Conservation (phyloP, 2,113 vertebrate species). For the Pteropus alecto region DNA sequence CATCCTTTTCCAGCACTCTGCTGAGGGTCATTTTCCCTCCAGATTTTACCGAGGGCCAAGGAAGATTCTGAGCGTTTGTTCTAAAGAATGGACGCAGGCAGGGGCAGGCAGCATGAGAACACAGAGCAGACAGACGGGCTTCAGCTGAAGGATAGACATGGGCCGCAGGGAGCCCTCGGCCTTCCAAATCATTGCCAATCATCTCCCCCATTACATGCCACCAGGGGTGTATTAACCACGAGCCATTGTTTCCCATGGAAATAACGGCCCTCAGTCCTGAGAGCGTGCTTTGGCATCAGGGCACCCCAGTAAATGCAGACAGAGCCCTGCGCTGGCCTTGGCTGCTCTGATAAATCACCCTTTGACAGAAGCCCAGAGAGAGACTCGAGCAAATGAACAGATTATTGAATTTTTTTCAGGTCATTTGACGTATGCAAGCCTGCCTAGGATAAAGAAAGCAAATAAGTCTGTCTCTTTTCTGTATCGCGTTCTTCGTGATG, state of each 20-base stretch:
- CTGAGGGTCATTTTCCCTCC: neutral
- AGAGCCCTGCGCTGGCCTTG: neutral
- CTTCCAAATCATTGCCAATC: neutral
- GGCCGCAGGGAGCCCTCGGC: neutral
- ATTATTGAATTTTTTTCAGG: conserved; percentile 70
- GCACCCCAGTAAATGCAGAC: conserved; percentile 20
- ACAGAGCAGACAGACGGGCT: neutral
- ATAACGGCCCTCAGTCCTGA: neutral
- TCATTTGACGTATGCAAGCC: conserved; percentile 52
- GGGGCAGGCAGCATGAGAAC: too few relatives aligned
- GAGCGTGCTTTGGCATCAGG: conserved; percentile 40
- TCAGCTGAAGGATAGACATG: neutral
- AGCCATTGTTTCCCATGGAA: conserved; percentile 21
- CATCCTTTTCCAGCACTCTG: neutral
- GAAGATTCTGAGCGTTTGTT: neutral
- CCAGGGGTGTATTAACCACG: neutral
- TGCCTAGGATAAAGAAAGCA: conserved; percentile 48
- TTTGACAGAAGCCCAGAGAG: conserved; percentile 23
- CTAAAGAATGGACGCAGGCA: neutral
- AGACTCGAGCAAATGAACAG: conserved; percentile 57
- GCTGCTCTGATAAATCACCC: conserved; percentile 49
- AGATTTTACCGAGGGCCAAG: neutral
- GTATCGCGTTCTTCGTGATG: neutral
- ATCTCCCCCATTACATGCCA: neutral
- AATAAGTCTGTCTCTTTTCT: conserved; percentile 22